A percentile compares a stretch with the other conserved stretches of the same genome.
These are phyloP conservation scores for Bimastos eiseni DNA, from an alignment of 2,888 invertebrate genomes.

Conservation along the genomic window DNA sequence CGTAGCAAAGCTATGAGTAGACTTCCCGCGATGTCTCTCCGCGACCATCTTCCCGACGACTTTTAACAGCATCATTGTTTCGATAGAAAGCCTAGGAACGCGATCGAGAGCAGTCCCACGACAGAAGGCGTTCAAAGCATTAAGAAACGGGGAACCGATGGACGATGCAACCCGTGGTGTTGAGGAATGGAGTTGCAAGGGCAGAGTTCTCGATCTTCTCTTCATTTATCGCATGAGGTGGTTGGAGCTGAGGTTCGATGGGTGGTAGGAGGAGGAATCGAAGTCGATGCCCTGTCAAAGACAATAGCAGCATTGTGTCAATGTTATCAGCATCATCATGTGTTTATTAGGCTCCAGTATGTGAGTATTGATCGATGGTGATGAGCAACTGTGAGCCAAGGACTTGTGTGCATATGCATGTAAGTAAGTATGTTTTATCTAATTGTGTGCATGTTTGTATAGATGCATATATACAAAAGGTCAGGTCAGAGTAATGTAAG, in stretches of 20 bases:
- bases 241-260: not conserved
- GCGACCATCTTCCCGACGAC: not conserved
- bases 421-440: no score
- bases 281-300: slow-evolving; percentile 13
- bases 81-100: not conserved
- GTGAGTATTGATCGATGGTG: no score
- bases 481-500: no score
- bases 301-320: not conserved
- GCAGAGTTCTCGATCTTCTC: not conserved
- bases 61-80: not conserved
- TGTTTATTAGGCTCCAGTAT: no score
- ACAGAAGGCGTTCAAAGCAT: not conserved
- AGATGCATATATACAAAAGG: no score
- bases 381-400: no score
- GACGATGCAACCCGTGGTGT: not conserved
- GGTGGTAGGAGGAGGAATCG: not conserved
- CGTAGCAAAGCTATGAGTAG: not conserved
- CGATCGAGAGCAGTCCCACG: not conserved
- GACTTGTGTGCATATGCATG: no score
- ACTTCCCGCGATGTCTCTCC: not conserved
- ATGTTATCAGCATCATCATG: not conserved
- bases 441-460: no score
- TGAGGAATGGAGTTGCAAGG: not conserved
- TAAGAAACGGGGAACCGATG: not conserved
- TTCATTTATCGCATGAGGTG: not conserved